A percentile compares a stretch with the other conserved stretches of the same genome.
Evolutionary conservation across 2,113 vertebrate genomes (phyloP).

Genomic region (Brachyistius frenatus): DNA sequence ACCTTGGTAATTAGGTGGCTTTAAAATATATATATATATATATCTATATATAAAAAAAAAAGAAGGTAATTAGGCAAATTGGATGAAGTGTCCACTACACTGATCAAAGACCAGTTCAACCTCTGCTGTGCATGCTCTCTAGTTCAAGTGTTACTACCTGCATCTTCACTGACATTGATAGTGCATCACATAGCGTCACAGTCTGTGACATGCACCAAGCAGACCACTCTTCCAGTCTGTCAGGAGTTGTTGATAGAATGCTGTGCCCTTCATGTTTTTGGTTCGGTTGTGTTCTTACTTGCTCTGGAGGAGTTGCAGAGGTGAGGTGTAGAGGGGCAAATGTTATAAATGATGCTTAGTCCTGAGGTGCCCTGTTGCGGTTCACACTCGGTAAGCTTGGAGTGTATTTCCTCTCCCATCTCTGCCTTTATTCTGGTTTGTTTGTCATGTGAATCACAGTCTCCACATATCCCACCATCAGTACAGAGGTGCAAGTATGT

Average conservation of each 20-base stretch:
- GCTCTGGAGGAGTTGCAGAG: conserved; percentile 8
- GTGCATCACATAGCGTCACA: conserved; percentile 47
- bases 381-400: not conserved
- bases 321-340: not conserved
- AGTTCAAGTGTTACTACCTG: conserved; percentile 42
- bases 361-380: conserved; percentile 9
- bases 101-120: conserved; percentile 41
- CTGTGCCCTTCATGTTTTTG: not conserved
- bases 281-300: not conserved
- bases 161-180: conserved; percentile 42
- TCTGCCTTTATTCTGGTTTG: not conserved
- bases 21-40: conserved; percentile 14
- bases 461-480: not conserved
- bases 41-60: conserved; percentile 2
- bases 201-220: conserved; percentile 26
- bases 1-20: conserved; percentile 49
- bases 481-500: conserved; percentile 5
- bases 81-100: conserved; percentile 62
- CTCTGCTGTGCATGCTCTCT: conserved; percentile 27
- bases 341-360: not conserved
- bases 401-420: not conserved
- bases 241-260: conserved; percentile 9
- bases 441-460: not conserved
- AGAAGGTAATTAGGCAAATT: conserved; percentile 58
- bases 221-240: conserved; percentile 4